Conservation (phyloP, 2,113 vertebrate genomes). For the Halcyon malimbica region DNA sequence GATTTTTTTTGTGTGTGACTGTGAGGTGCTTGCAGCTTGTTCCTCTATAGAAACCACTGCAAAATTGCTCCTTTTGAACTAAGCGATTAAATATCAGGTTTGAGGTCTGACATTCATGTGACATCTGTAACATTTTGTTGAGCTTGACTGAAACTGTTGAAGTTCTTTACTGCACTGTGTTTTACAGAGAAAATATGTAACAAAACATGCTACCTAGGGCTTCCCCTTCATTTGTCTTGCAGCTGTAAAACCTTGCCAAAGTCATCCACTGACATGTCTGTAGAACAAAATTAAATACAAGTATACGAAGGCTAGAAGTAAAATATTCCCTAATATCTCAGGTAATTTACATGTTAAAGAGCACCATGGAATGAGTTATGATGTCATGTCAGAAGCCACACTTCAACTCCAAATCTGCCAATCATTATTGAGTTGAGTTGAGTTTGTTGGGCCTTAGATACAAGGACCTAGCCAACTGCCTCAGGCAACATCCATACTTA, state of each 20-base stretch:
- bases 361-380: constrained; percentile 24
- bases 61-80: constrained; percentile 35
- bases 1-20: not conserved
- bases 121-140: constrained; percentile 47
- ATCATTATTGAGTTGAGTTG: no score
- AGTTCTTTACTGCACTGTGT: not conserved
- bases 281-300: constrained; percentile 4
- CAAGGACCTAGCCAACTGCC: constrained; percentile 65
- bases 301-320: not conserved
- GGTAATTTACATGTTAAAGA: constrained; percentile 57
- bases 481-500: constrained; percentile 71
- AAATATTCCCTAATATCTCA: not conserved
- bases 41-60: not conserved
- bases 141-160: constrained; percentile 6
- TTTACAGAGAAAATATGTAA: not conserved
- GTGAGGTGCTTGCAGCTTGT: not conserved
- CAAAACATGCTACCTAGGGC: not conserved
- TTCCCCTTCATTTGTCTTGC: not conserved
- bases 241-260: not conserved
- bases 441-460: constrained; percentile 63
- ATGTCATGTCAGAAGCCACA: constrained; percentile 54
- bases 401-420: constrained; percentile 56
- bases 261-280: not conserved
- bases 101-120: constrained; percentile 32
- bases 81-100: constrained; percentile 34